phyloP scores from a whole-genome alignment of 2,888 invertebrate genomes.

The Caenorhabditis zanzibari region DNA sequence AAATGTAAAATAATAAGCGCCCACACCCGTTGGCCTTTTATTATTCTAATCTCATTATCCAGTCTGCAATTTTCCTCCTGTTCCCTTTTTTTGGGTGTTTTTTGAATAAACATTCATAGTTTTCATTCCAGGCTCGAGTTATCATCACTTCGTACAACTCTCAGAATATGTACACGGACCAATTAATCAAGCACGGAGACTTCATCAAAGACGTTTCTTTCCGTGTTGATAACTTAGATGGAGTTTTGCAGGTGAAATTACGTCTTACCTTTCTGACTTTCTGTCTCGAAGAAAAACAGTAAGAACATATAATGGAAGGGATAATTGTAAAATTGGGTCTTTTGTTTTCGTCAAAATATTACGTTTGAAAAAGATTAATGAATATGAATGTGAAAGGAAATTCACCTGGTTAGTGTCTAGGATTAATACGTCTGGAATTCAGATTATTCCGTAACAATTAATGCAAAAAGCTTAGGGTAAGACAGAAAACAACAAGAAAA shows the following conservation, averaged over 20 bases:
- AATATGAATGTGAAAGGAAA: not conserved
- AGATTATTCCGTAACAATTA: not conserved
- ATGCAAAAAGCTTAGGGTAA: conserved; percentile 5
- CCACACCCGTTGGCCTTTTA: conserved; percentile 24
- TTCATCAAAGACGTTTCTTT: conserved; percentile 97
- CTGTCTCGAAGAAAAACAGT: not conserved
- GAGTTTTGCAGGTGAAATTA: conserved; percentile 87
- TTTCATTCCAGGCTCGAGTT: conserved; percentile 89
- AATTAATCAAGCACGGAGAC: conserved; percentile 93
- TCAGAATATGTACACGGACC: conserved; percentile 87
- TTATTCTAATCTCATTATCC: conserved; percentile 32
- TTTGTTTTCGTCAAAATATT: not conserved
- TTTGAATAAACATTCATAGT: conserved; percentile 8
- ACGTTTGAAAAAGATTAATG: not conserved
- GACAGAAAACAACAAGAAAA: not conserved
- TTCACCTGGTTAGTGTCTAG: conserved; percentile 15
- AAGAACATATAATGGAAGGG: not conserved
- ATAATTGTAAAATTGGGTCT: not conserved
- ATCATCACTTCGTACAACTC: conserved; percentile 92
- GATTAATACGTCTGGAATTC: not conserved
- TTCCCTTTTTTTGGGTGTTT: not conserved
- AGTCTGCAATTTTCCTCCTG: conserved; percentile 22
- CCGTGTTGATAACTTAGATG: conserved; percentile 93
- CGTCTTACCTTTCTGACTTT: not conserved
- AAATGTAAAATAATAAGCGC: conserved; percentile 2